Base-by-base conservation (phyloP, 2,888 invertebrate species). In the Yponomeuta cagnagella region DNA sequence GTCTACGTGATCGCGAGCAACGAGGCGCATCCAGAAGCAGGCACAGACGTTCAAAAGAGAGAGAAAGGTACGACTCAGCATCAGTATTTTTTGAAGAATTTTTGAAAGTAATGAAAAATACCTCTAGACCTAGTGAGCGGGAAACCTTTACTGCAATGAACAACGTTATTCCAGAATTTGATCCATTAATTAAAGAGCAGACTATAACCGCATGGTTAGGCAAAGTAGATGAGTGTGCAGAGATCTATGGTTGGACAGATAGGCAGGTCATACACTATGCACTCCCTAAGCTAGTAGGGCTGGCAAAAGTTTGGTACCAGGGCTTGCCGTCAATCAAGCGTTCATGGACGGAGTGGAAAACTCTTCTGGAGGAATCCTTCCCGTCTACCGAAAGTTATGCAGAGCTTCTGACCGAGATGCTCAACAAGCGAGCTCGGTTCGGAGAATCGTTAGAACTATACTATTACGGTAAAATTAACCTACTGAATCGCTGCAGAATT, bases 401-500 rank as follows among this genome's bases (percentile, higher is more conserved):
- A 23, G 23, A 23, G 48, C 63, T 76, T 6, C 48, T 74, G 10
- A 72, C 72, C 1, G 75, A 76, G 4, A 75, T 76, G 75, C 69
- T 76, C 10, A 52, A 66, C 63, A 73, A 68, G 65, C 63, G 67
- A 15, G 72, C 48, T 10, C 69, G 70, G 6, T 65, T 63, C 48
- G 72, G 73, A 1, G 74, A 75, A 70, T 72, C 74, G 5, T 48
- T 75, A 12, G 74, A 74, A 43, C 43, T 70, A 1, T 75, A 75
- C 69, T 76, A 73, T 72, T 76, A 71, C 68, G 58, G 71, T 0
- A 75, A 76, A 66, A 69, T 75, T 5, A 76, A 74, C 43, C 48
- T 77, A 2, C n/a, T 76, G 30, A 76, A 75, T 63, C 63, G 77
- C 9, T 76, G 76, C 70, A 64, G 63, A 6, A 75, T 75, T 8